Conservation (phyloP, 2,797 vertebrate species). For the Coregonus sp. region DNA sequence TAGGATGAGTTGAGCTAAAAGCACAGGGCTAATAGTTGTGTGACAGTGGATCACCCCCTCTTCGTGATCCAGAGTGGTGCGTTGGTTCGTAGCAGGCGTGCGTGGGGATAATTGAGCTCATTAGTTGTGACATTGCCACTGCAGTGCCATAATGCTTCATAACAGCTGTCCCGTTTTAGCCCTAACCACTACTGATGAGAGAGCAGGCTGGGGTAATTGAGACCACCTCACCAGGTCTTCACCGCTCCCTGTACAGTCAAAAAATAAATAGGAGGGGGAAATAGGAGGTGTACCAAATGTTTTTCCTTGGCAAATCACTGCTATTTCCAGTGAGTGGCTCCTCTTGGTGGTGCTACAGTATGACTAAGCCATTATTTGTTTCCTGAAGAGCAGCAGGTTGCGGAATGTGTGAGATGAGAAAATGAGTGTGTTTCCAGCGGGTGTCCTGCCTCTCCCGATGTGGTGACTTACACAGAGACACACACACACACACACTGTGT, state of each 20-base stretch:
- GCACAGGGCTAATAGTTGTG: neutral
- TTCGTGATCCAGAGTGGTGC: neutral
- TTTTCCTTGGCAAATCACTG: conserved; percentile 9
- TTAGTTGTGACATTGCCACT: conserved; percentile 32
- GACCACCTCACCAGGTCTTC: conserved; percentile 22
- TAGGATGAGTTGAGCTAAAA: conserved; percentile 1
- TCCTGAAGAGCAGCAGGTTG: conserved; percentile 72
- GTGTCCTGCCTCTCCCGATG: conserved; percentile 56
- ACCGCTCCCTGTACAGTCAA: conserved; percentile 47
- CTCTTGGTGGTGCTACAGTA: conserved; percentile 36
- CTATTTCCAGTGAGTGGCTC: conserved; percentile 19
- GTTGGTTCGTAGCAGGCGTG: conserved; percentile 1
- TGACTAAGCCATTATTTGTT: conserved; percentile 75
- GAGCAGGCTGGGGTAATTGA: conserved; percentile 37
- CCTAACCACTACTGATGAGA: conserved; percentile 28
- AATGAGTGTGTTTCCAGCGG: conserved; percentile 62
- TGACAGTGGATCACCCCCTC: neutral
- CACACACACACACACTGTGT: neutral
- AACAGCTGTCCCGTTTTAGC: conserved; percentile 29
- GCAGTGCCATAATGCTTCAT: conserved; percentile 19
- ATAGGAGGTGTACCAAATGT: conserved; percentile 24
- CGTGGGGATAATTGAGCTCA: conserved; percentile 24
- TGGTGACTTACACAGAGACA: conserved; percentile 1
- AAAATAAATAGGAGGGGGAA: conserved; percentile 52
- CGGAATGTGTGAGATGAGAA: conserved; percentile 70